These are phyloP conservation scores for Rhinoderma darwinii DNA, from an alignment of 2,113 vertebrate species.

Conservation along the genomic window DNA sequence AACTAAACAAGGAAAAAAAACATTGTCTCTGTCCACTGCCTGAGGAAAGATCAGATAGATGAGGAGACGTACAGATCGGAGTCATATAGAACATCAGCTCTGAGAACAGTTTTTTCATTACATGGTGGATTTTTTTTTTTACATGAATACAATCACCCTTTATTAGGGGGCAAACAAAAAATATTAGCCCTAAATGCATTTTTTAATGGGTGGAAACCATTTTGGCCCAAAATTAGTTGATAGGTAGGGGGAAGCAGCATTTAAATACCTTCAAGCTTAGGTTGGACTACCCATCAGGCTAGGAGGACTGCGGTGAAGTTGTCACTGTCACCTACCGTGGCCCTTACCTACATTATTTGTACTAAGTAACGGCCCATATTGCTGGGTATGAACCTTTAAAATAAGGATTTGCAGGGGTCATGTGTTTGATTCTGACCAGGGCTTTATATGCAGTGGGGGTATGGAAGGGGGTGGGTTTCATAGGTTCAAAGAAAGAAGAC, in stretches of 20 bases:
- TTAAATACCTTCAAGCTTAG: neutral
- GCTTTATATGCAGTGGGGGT: too few species aligned
- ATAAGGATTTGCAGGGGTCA: too few species aligned
- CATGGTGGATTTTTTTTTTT: too few species aligned
- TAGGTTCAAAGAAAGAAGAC: neutral
- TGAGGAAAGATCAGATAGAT: slow-evolving; percentile 2
- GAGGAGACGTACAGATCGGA: neutral
- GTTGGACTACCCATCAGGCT: neutral
- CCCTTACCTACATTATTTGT: neutral
- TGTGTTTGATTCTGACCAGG: too few species aligned
- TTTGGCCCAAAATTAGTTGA: neutral
- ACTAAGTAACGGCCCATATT: too few species aligned
- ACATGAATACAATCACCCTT: neutral
- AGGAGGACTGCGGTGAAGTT: neutral
- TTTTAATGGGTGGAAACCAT: neutral
- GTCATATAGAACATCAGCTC: neutral
- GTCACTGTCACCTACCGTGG: neutral
- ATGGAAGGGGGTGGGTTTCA: neutral
- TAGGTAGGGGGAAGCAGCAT: neutral
- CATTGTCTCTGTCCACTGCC: neutral
- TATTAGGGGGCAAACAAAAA: neutral
- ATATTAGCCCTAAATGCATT: neutral
- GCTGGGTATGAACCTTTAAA: too few species aligned
- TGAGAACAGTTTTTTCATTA: neutral
- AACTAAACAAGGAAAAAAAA: slow-evolving; percentile 2